Evolutionary conservation across 1,140 invertebrate species (phyloP).

Genomic region (Drosophila nigrodunni): DNA sequence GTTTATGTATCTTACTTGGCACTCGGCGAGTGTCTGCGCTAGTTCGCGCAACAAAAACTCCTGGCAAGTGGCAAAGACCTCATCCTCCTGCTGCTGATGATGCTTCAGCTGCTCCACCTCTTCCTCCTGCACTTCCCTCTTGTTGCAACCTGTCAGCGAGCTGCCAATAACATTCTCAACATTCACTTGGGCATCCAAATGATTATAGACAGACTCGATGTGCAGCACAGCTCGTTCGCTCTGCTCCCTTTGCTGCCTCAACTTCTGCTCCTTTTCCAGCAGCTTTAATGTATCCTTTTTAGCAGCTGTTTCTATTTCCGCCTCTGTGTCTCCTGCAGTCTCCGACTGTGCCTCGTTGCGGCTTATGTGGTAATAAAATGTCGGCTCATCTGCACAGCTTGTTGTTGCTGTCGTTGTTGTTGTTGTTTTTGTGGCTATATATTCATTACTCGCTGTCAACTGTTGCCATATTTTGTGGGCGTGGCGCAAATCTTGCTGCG

Average conservation of each 20-base stretch:
- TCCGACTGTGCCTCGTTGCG: constrained; percentile 23
- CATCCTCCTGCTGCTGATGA: background rate
- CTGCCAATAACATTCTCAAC: constrained; percentile 39
- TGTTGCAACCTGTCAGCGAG: constrained; percentile 38
- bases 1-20: constrained; percentile 14
- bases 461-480: constrained; percentile 82
- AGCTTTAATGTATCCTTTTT: background rate
- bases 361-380: constrained; percentile 73
- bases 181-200: constrained; percentile 51
- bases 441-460: constrained; percentile 82
- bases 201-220: constrained; percentile 69
- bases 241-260: background rate
- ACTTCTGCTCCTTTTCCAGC: background rate
- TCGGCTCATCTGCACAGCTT: constrained; percentile 26
- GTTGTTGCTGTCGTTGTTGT: constrained; percentile 1
- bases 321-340: background rate
- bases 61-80: constrained; percentile 64
- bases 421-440: constrained; percentile 58
- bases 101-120: background rate
- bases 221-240: constrained; percentile 37
- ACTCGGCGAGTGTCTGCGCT: constrained; percentile 31
- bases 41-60: constrained; percentile 67
- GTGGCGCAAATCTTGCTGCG: constrained; percentile 77
- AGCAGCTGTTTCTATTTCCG: background rate
- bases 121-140: background rate